These are phyloP conservation scores for Microctenopoma lineatum DNA, from an alignment of 2,797 vertebrate genomes.

Conservation along the genomic window DNA sequence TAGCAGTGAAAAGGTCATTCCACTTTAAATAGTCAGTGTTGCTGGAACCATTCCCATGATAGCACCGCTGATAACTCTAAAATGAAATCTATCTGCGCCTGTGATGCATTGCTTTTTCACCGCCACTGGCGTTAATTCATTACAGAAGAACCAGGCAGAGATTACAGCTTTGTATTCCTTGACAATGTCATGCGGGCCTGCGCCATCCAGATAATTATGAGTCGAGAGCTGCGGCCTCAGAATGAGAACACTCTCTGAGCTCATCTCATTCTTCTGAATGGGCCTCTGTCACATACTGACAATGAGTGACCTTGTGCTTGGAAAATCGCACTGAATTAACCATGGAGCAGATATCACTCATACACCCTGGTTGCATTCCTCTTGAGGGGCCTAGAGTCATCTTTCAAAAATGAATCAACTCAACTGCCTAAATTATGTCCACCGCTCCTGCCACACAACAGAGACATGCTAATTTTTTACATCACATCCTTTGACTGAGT, in stretches of 20 bases:
- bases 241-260: slow-evolving; percentile 77
- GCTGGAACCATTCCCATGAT: slow-evolving; percentile 65
- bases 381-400: slow-evolving; percentile 72
- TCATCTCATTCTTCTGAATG: slow-evolving; percentile 79
- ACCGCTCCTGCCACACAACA: slow-evolving; percentile 49
- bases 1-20: slow-evolving; percentile 69
- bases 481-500: slow-evolving; percentile 35
- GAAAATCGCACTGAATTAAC: slow-evolving; percentile 80
- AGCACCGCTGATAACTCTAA: slow-evolving; percentile 67
- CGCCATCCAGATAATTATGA: slow-evolving; percentile 81
- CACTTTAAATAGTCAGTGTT: slow-evolving; percentile 67
- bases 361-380: slow-evolving; percentile 68
- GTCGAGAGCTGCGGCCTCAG: slow-evolving; percentile 70
- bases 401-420: slow-evolving; percentile 78
- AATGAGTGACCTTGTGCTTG: slow-evolving; percentile 83
- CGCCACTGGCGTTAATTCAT: slow-evolving; percentile 75
- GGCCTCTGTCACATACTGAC: slow-evolving; percentile 77
- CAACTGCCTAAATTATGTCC: slow-evolving; percentile 59
- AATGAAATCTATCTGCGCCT: slow-evolving; percentile 71
- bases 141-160: slow-evolving; percentile 72
- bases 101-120: slow-evolving; percentile 71
- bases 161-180: slow-evolving; percentile 79
- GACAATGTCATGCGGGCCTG: slow-evolving; percentile 80
- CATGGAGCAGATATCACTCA: slow-evolving; percentile 79
- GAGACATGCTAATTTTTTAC: slow-evolving; percentile 44